phyloP scores from a whole-genome alignment of 2,113 vertebrate species.

The Martes martes region DNA sequence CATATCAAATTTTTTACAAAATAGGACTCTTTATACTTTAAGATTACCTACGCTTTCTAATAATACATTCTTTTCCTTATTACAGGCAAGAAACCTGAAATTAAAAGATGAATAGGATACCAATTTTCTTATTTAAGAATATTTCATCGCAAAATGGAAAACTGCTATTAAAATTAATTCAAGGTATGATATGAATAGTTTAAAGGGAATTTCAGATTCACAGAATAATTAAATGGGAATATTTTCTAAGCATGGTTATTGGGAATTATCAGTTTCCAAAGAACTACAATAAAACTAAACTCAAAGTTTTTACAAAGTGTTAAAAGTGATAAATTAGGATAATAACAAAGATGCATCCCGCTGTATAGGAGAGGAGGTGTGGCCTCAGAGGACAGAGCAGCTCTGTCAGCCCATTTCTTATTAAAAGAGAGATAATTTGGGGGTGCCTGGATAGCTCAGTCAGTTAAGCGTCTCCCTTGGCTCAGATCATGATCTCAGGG shows the following conservation, averaged over 20 bases:
- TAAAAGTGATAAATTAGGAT: background rate
- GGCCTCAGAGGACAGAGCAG: background rate
- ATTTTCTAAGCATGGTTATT: background rate
- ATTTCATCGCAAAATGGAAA: slow-evolving; percentile 37
- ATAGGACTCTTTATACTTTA: background rate
- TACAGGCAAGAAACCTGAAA: background rate
- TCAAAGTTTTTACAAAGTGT: background rate
- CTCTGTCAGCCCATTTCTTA: background rate
- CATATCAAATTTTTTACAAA: slow-evolving; percentile 30
- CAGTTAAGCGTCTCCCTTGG: too few relatives aligned
- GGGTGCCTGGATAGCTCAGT: too few relatives aligned
- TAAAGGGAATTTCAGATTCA: background rate
- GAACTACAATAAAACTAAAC: background rate
- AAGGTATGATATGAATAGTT: background rate
- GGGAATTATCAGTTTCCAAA: background rate
- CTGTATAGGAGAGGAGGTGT: background rate
- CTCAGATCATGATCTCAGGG: too few relatives aligned
- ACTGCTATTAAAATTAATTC: background rate
- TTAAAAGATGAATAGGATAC: background rate
- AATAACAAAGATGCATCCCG: background rate
- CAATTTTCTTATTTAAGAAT: background rate
- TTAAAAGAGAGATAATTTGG: background rate
- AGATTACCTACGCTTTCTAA: background rate
- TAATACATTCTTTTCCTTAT: background rate
- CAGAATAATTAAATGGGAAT: background rate